Conservation (phyloP, 1,140 invertebrate genomes). For the Halesus radiatus region DNA sequence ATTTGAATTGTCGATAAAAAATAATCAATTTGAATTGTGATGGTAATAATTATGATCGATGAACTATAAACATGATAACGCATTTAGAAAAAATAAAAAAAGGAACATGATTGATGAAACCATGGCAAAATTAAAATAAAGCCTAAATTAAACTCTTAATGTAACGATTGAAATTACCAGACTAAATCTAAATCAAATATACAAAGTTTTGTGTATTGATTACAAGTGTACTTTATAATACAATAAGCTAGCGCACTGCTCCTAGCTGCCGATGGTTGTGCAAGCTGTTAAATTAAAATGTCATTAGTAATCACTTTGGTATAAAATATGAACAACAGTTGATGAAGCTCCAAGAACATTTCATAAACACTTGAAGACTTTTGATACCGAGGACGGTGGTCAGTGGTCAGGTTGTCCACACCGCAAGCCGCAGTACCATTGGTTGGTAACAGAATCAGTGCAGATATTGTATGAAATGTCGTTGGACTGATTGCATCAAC, state of each 20-base stretch:
- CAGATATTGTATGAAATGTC: conserved; percentile 36
- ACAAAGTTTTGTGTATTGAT: conserved; percentile 48
- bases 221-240: conserved; percentile 50
- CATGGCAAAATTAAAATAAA: conserved; percentile 38
- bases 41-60: conserved; percentile 1
- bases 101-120: conserved; percentile 27
- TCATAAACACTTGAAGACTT: conserved; percentile 42
- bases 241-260: conserved; percentile 51
- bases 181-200: conserved; percentile 55
- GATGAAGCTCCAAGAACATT: conserved; percentile 54
- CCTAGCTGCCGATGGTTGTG: conserved; percentile 54
- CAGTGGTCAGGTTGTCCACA: conserved; percentile 45
- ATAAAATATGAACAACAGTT: conserved; percentile 56
- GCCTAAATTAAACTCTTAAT: conserved; percentile 36
- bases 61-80: conserved; percentile 2
- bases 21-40: conserved; percentile 38
- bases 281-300: conserved; percentile 56
- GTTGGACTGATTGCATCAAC: conserved; percentile 50
- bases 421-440: not conserved
- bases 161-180: conserved; percentile 43
- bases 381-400: conserved; percentile 43
- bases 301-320: conserved; percentile 59
- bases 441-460: conserved; percentile 33
- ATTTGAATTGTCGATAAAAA: conserved; percentile 29
- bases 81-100: conserved; percentile 33